Evolutionary conservation across 2,113 vertebrate species (phyloP).

Genomic region (Malurus alboscapulatus): DNA sequence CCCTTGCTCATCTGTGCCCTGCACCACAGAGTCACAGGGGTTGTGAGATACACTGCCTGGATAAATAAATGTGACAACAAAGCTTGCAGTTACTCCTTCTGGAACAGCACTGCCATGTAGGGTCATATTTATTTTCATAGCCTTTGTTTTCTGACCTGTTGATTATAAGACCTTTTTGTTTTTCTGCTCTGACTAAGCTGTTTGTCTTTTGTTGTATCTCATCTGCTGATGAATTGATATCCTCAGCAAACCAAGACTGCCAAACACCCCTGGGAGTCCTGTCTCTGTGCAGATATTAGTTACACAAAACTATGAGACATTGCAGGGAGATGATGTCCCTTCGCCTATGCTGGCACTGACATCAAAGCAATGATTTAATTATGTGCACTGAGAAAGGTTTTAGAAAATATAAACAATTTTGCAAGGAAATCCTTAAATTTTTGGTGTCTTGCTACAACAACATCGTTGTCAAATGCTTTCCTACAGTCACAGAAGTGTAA

Average conservation of each 20-base stretch:
- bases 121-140: constrained; percentile 55
- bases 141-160: constrained; percentile 56
- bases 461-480: background rate
- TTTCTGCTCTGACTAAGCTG: constrained; percentile 43
- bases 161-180: constrained; percentile 49
- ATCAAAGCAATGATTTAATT: background rate
- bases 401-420: background rate
- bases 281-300: background rate
- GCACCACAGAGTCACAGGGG: background rate
- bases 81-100: constrained; percentile 12
- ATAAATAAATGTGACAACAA: constrained; percentile 51
- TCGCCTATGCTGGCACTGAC: background rate
- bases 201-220: constrained; percentile 49
- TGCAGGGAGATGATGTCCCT: background rate
- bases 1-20: background rate
- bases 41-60: background rate
- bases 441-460: background rate
- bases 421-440: background rate
- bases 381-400: background rate
- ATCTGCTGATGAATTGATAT: constrained; percentile 36
- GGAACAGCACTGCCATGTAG: background rate
- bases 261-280: background rate
- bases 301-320: background rate
- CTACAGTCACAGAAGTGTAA: background rate
- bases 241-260: background rate